Percentiles rank a stretch among this genome's conserved stretches.
Evolutionary conservation across 1,140 invertebrate genomes (phyloP).

Genomic region (Cydia amplana): DNA sequence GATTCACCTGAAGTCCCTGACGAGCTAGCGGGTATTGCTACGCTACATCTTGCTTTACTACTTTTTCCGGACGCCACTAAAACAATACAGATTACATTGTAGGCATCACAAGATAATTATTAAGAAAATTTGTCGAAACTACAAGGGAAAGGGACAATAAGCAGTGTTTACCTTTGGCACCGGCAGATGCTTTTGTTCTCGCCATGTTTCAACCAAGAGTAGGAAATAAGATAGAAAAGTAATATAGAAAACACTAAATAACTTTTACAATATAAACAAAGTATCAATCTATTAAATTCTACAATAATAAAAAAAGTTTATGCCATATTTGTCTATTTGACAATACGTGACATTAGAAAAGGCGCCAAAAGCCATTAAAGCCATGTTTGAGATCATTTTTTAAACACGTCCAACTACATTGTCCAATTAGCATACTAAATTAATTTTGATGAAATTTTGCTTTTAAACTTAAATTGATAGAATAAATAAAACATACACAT

Average conservation of each 20-base stretch:
- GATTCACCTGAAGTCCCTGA: conserved; percentile 42
- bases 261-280: conserved; percentile 1
- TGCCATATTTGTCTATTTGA: too few species aligned
- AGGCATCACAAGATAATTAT: background rate
- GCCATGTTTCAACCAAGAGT: conserved; percentile 51
- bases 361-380: background rate
- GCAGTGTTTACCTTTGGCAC: conserved; percentile 61
- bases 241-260: background rate
- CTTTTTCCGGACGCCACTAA: conserved; percentile 64
- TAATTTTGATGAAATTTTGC: background rate
- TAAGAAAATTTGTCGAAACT: background rate
- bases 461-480: too few species aligned
- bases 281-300: background rate
- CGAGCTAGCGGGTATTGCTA: conserved; percentile 46
- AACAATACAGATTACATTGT: conserved; percentile 36
- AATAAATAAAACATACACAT: too few species aligned
- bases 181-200: conserved; percentile 70
- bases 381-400: background rate
- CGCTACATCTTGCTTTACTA: conserved; percentile 64
- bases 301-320: background rate
- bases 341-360: background rate
- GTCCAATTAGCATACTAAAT: background rate
- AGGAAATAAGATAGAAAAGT: background rate
- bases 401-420: background rate
- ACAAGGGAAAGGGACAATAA: background rate